phyloP scores from a whole-genome alignment of 1,140 invertebrate genomes.

The Lamellibrachia luymesi region DNA sequence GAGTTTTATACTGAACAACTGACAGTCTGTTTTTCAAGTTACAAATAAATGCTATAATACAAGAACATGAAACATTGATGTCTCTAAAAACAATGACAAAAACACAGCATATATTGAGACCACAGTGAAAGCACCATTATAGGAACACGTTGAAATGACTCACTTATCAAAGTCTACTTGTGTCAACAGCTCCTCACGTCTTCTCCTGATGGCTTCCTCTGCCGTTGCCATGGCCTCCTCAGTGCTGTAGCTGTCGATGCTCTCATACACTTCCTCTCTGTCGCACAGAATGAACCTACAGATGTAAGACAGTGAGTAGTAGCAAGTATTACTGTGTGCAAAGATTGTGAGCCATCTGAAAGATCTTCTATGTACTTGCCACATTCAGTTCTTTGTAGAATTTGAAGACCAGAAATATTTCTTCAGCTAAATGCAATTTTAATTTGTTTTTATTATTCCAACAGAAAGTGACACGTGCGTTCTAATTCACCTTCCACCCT shows the following conservation, averaged over 20 bases:
- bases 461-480: too few relatives aligned
- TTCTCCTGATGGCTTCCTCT: conserved; percentile 15
- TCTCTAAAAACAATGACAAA: background rate
- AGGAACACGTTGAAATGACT: background rate
- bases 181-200: conserved; percentile 20
- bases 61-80: too few relatives aligned
- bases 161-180: conserved; percentile 29
- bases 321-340: background rate
- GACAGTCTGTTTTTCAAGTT: too few relatives aligned
- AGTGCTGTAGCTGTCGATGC: conserved; percentile 23
- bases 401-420: too few relatives aligned
- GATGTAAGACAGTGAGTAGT: background rate
- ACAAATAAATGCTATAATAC: too few relatives aligned
- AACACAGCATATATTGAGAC: background rate
- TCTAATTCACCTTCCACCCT: too few relatives aligned
- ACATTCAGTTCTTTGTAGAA: too few relatives aligned
- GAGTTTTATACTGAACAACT: too few relatives aligned
- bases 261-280: conserved; percentile 26
- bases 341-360: too few relatives aligned
- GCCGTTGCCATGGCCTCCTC: conserved; percentile 10
- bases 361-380: too few relatives aligned
- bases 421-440: too few relatives aligned
- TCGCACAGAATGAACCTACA: conserved; percentile 27
- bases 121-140: background rate
- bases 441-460: too few relatives aligned